These are phyloP conservation scores for Trichopria drosophilae DNA, from an alignment of 2,888 invertebrate genomes.

Conservation along the genomic window DNA sequence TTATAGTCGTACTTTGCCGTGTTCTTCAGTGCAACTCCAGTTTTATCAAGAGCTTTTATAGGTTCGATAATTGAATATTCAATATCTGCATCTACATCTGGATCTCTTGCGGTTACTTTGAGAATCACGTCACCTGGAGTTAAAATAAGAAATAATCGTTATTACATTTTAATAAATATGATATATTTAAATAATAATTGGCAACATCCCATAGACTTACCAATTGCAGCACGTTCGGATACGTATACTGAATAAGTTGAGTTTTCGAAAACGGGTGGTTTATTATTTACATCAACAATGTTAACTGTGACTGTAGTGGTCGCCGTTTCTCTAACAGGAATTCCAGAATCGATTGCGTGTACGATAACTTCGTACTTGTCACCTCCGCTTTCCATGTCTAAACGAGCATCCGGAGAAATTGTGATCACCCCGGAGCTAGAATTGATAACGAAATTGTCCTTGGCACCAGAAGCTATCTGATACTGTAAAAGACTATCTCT, in stretches of 20 bases:
- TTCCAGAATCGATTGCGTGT: slow-evolving; percentile 75
- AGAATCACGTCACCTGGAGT: slow-evolving; percentile 63
- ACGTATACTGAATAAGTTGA: slow-evolving; percentile 70
- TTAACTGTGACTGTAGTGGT: slow-evolving; percentile 74
- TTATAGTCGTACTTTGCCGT: slow-evolving; percentile 68
- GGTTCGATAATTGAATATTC: slow-evolving; percentile 71
- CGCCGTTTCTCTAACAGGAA: slow-evolving; percentile 76
- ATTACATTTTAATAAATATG: slow-evolving; percentile 7
- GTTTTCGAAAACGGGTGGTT: slow-evolving; percentile 74
- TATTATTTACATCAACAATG: slow-evolving; percentile 79
- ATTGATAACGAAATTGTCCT: slow-evolving; percentile 77
- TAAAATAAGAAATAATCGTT: slow-evolving; percentile 1
- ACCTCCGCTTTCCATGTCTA: slow-evolving; percentile 71
- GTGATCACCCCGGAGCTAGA: slow-evolving; percentile 72
- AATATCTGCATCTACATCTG: slow-evolving; percentile 70
- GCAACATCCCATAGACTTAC: slow-evolving; percentile 39
- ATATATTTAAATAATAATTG: slow-evolving; percentile 6
- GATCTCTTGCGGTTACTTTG: slow-evolving; percentile 70
- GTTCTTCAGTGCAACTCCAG: slow-evolving; percentile 70
- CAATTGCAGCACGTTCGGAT: slow-evolving; percentile 69
- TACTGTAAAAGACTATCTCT: slow-evolving; percentile 71
- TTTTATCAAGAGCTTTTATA: slow-evolving; percentile 72
- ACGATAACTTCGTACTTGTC: slow-evolving; percentile 73
- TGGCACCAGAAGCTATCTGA: slow-evolving; percentile 72
- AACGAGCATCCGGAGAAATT: slow-evolving; percentile 71